Percentiles rank a stretch among this genome's conserved stretches.
Conservation (phyloP, 1,140 invertebrate genomes). For the Trichonephila inaurata region DNA sequence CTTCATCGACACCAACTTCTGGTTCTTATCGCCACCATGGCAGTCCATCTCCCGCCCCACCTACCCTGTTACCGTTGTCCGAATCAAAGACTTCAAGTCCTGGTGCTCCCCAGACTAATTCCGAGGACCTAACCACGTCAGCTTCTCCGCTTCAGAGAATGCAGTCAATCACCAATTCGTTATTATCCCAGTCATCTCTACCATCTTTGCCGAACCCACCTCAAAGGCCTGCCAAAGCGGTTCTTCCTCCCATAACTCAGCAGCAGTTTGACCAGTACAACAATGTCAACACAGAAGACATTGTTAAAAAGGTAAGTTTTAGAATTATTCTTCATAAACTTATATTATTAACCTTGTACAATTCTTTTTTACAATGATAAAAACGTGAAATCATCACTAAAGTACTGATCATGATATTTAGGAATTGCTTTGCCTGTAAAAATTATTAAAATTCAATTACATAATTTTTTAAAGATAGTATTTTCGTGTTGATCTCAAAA, state of each 20-base stretch:
- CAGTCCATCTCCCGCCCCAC: conserved; percentile 51
- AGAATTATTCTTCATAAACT: not conserved
- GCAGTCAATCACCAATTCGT: conserved; percentile 98
- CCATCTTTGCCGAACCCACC: conserved; percentile 78
- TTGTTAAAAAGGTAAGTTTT: conserved; percentile 91
- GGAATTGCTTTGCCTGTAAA: too few relatives aligned
- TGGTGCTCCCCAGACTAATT: conserved; percentile 29
- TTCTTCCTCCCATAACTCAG: conserved; percentile 98
- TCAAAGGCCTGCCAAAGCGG: conserved; percentile 91
- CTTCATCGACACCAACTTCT: conserved; percentile 42
- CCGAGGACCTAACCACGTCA: conserved; percentile 69
- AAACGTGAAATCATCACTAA: too few relatives aligned
- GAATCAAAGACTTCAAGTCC: conserved; percentile 57
- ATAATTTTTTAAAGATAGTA: too few relatives aligned
- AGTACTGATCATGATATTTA: too few relatives aligned
- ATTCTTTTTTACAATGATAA: too few relatives aligned
- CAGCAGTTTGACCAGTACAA: conserved; percentile 99
- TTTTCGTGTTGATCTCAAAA: too few relatives aligned
- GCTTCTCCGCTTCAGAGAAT: conserved; percentile 95
- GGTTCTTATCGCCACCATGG: conserved; percentile 30
- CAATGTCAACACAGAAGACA: conserved; percentile 98
- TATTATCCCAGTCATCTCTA: conserved; percentile 92
- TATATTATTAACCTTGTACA: too few relatives aligned
- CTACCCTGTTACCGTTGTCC: conserved; percentile 50
- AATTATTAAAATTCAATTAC: too few relatives aligned